Base-by-base conservation (phyloP, 2,888 invertebrate genomes). In the Antitype chi region DNA sequence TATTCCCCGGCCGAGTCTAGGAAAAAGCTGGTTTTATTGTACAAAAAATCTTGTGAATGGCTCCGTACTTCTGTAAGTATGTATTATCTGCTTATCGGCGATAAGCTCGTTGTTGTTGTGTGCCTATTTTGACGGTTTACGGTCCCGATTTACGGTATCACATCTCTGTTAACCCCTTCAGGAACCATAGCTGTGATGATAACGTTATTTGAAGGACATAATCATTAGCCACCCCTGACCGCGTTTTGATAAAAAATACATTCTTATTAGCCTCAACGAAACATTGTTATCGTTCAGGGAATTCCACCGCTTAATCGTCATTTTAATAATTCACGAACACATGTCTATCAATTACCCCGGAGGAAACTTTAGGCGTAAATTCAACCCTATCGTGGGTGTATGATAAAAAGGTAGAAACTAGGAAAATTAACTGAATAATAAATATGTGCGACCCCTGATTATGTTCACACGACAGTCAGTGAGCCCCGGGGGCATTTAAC, bases 371-470 rank as follows among this genome's bases (percentile, higher is more conserved):
- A 69, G 70, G 80, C 78, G 76, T 84, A 87, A 86, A 88, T 87
- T 88, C 69, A 74, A 86, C 84, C 84, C 80, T 84, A 88, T 87
- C 83, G 83, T 84, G 71, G 72, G 87, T 66, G 80, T 81, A 85
- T 89, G 80, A 85, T 89, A 87, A 87, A 87, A 87, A 87, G 80
- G 81, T 80, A 70, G 87, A 81, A 87, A 87, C 86, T 87, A 87
- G 80, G 86, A 81, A 88, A 87, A 88, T 86, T 87, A 86, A 85
- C 88, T 88, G 74, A 89, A 88, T 88, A 85, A 86, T 88, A 88
- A 80, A 87, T 89, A 88, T 84, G 64, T 77, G 81, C 71, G 86
- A 78, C 79, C 80, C 86, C 78, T 87, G 88, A 87, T 87, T 84
- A 87, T 87, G 82, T 87, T 87, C 84, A 84, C 75, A 85, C 81